phyloP scores from a whole-genome alignment of 2,797 vertebrate species.

The Pelochelys cantorii region DNA sequence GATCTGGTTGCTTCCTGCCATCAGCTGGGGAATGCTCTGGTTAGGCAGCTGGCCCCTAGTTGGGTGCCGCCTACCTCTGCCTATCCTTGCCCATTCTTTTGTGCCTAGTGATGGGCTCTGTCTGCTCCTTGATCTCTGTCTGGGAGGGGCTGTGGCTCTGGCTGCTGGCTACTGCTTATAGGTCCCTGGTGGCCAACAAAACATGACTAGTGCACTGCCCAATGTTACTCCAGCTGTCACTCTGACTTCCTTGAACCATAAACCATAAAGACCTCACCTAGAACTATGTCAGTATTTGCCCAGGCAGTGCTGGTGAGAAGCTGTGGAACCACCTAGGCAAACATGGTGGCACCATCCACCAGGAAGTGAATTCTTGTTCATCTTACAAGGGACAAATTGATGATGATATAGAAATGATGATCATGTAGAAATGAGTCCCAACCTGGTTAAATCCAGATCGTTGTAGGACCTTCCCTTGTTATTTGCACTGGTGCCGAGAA shows the following conservation, averaged over 20 bases:
- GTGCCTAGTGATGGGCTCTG: no score
- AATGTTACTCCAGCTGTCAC: background rate
- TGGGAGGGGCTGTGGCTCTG: background rate
- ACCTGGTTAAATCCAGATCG: background rate
- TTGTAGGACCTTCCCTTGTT: background rate
- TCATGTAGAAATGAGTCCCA: background rate
- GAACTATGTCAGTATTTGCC: background rate
- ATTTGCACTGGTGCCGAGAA: background rate
- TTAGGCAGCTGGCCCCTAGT: no score
- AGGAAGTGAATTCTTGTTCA: background rate
- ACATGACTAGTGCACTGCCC: background rate
- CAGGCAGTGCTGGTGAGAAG: background rate
- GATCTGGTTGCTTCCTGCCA: no score
- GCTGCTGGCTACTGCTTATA: background rate
- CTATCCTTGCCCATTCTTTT: no score
- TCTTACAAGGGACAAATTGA: background rate
- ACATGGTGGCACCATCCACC: background rate
- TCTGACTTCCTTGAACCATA: background rate
- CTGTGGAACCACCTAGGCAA: background rate
- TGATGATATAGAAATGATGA: background rate
- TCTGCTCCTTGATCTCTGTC: background rate
- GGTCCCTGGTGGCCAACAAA: background rate
- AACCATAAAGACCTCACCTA: background rate
- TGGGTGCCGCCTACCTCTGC: no score
- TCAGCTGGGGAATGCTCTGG: no score